Evolutionary conservation across 2,888 invertebrate genomes (phyloP).

Genomic region (Pristionchus maxplancki): DNA sequence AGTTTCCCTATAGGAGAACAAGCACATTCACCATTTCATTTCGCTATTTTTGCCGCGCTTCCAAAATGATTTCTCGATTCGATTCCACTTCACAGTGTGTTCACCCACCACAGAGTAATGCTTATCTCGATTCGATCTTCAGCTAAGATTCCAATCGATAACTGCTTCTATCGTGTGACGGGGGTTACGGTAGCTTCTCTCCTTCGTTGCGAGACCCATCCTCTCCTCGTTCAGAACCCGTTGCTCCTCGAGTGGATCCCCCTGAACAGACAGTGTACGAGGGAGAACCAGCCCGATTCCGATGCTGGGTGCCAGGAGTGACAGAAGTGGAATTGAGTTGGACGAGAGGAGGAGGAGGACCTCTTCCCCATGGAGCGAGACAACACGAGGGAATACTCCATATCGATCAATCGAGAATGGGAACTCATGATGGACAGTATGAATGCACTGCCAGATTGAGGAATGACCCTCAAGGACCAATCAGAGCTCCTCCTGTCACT

Average conservation of each 20-base stretch:
- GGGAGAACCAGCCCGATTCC: slow-evolving; percentile 84
- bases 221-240: slow-evolving; percentile 17
- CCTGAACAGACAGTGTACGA: slow-evolving; percentile 84
- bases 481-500: slow-evolving; percentile 20
- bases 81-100: slow-evolving; percentile 11
- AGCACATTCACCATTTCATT: slow-evolving; percentile 11
- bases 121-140: slow-evolving; percentile 25
- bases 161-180: slow-evolving; percentile 21
- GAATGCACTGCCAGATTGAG: slow-evolving; percentile 56
- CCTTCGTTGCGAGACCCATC: not conserved
- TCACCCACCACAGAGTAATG: slow-evolving; percentile 35
- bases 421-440: slow-evolving; percentile 47
- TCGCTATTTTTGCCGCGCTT: slow-evolving; percentile 31
- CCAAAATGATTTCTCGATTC: slow-evolving; percentile 21
- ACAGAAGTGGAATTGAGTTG: slow-evolving; percentile 69
- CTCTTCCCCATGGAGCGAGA: slow-evolving; percentile 63
- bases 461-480: slow-evolving; percentile 36
- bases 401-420: slow-evolving; percentile 58
- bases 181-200: slow-evolving; percentile 36
- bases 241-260: slow-evolving; percentile 78
- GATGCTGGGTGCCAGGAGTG: slow-evolving; percentile 82
- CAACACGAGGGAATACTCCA: slow-evolving; percentile 67
- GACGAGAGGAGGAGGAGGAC: slow-evolving; percentile 60
- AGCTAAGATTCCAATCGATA: slow-evolving; percentile 12
- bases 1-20: slow-evolving; percentile 20